Base-by-base conservation (phyloP, 2,797 vertebrate genomes). In the Acropternis orthonyx region DNA sequence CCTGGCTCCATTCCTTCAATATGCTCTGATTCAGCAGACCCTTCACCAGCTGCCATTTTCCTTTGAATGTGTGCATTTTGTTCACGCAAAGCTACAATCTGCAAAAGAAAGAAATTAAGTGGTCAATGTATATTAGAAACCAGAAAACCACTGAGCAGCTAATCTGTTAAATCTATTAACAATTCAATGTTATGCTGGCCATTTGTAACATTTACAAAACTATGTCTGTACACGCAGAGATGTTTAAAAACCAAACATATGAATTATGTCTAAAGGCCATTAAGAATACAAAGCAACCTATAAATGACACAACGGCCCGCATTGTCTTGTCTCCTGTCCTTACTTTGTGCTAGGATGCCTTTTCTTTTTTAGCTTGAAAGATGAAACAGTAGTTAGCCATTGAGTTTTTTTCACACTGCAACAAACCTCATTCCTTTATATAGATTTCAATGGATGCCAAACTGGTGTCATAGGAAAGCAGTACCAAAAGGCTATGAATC, bases 61-160 rank as follows among this genome's bases (percentile, higher is more conserved):
- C 99, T 99, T 97, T 99, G 99, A 96, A 99, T 99, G 96, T 99
- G 99, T 94, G 99, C 99, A 98, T 99, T 99, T 98, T 99, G 99
- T 96, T 99, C 99, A 89, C 99, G 98, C 98, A 99, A 99, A 97
- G 98, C 99, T 98, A 99, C 98, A 69, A 99, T 99, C 99, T 99
- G 98, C 37, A 96, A 97, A 91, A 97, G 28, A 96, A 82, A 65
- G 39, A 46, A 95, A 90, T 23, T 11, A 81, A 77, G 43, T 48
- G 34, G 18, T 92, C 78, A 95, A 78, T 23, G 54, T 21, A 67
- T 2, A 8, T 24, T 61, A 81, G 26, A 85, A 56, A 43, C 2
- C 9, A 46, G 62, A 59, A 85, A 85, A 90, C 39, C 14, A 58
- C 5, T 43, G 17, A 67, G 19, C 20, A 63, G 34, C 5, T 4